Evolutionary conservation across 2,797 vertebrate genomes (phyloP), one percentile per base, ranked within the genome.

Genomic region (Galago senegalensis): DNA sequence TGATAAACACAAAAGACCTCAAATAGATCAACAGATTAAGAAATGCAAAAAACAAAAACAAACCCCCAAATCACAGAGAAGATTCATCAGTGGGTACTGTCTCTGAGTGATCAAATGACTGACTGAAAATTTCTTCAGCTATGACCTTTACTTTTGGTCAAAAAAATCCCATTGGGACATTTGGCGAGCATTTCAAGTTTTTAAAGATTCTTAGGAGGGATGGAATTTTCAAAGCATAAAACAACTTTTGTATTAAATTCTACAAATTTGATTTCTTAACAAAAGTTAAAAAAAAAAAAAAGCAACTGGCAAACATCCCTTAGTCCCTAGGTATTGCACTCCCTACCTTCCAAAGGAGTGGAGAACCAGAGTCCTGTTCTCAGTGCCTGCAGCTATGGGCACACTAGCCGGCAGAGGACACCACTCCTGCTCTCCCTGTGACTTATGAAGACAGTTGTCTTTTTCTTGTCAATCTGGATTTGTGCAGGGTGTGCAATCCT

Each of bases 1-100:
- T 98, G 98, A 99, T 99, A 99, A 98, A 98, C 98, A 98, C 97
- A 98, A 98, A 99, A 99, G 99, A 99, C 99, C 99, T 99, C 98
- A 98, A 99, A 98, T 98, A 99, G 99, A 99, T 99, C 99, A 99
- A 99, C 98, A 97, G 98, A 97, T 99, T 96, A 92, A 98, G 98
- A 98, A 98, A 98, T 97, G 97, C 93, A 93, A 98, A 96, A 97
- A 97, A 97, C 31, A 92, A 90, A 97, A 94, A 93, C 94, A 92
- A 97, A 96, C 37, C 91, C 76, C 89, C 88, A 98, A 84, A 96
- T 92, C 27, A 97, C 4, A 90, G 95, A 97, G 96, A 96, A 96
- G 94, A 97, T 89, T 94, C 75, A 93, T 97, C 96, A 88, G 14
- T 85, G 97, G 97, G 91, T 91, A 94, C 21, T 81, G 89, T 94